A percentile compares a stretch with the other conserved stretches of the same genome.
These are phyloP conservation scores for Loripinus fragilis DNA, from an alignment of 2,888 invertebrate genomes.

Conservation along the genomic window DNA sequence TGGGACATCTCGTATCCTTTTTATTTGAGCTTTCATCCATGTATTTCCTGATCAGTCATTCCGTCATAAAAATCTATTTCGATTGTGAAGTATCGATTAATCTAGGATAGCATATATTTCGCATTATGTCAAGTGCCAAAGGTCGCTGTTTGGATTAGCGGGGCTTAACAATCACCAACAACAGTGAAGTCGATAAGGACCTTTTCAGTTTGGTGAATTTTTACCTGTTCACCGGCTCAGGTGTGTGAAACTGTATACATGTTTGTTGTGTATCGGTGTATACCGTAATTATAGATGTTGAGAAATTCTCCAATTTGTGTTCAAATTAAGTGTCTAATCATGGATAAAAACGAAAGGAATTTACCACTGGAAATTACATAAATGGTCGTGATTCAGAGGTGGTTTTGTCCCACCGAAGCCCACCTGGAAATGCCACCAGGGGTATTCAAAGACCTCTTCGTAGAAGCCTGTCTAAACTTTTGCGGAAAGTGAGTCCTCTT, in stretches of 20 bases:
- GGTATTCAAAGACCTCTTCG: slow-evolving; percentile 50
- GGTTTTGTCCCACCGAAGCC: slow-evolving; percentile 16
- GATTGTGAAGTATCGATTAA: background rate
- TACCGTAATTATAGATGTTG: slow-evolving; percentile 16
- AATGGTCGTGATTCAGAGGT: slow-evolving; percentile 31
- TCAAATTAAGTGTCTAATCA: slow-evolving; percentile 25
- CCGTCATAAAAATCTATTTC: background rate
- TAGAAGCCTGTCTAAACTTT: slow-evolving; percentile 52
- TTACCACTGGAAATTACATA: slow-evolving; percentile 41
- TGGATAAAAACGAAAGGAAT: slow-evolving; percentile 28
- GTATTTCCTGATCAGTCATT: no score
- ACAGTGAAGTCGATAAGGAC: background rate
- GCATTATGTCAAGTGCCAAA: no score
- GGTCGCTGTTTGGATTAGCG: background rate
- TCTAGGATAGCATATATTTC: background rate
- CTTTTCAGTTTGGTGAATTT: background rate
- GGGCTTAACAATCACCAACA: background rate
- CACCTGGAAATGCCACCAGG: slow-evolving; percentile 56
- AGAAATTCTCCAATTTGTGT: slow-evolving; percentile 12
- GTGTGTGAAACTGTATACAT: slow-evolving; percentile 6
- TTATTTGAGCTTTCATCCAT: no score
- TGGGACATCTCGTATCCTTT: no score
- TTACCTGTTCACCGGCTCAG: slow-evolving; percentile 53
- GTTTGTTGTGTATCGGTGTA: background rate
- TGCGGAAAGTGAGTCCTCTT: slow-evolving; percentile 57